Percentiles rank a stretch among this genome's conserved stretches.
Evolutionary conservation across 2,797 vertebrate genomes (phyloP).

Genomic region (Sebastes cheni): DNA sequence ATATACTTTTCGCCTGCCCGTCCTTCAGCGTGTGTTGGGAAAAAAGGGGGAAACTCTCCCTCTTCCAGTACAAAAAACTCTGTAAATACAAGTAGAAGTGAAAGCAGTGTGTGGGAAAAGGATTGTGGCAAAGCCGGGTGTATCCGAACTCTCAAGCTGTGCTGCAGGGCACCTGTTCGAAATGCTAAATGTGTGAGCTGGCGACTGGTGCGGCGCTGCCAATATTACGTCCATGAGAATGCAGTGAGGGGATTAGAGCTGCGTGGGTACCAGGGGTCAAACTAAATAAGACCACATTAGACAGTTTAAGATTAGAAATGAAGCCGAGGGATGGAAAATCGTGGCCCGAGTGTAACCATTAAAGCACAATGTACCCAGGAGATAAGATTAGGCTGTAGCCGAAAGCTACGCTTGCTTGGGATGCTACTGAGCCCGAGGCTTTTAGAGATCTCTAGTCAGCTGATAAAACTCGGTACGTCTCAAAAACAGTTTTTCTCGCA

Average conservation of each 20-base stretch:
- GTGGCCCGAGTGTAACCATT: slow-evolving; percentile 58
- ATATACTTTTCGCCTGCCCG: background rate
- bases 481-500: slow-evolving; percentile 41
- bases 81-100: slow-evolving; percentile 39
- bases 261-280: slow-evolving; percentile 36
- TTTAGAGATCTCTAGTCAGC: slow-evolving; percentile 48
- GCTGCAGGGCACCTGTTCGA: slow-evolving; percentile 65
- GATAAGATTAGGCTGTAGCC: slow-evolving; percentile 69
- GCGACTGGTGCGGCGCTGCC: slow-evolving; percentile 36
- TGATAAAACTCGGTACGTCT: slow-evolving; percentile 34
- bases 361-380: slow-evolving; percentile 61
- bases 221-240: slow-evolving; percentile 22
- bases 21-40: background rate
- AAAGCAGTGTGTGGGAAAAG: slow-evolving; percentile 54
- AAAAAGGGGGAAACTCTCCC: background rate
- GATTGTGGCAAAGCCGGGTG: slow-evolving; percentile 52
- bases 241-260: slow-evolving; percentile 12
- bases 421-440: slow-evolving; percentile 50
- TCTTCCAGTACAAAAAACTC: slow-evolving; percentile 20
- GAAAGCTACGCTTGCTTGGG: slow-evolving; percentile 50
- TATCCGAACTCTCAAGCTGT: slow-evolving; percentile 55
- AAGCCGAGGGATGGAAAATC: slow-evolving; percentile 54
- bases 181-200: slow-evolving; percentile 61
- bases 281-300: slow-evolving; percentile 54
- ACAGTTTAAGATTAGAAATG: slow-evolving; percentile 55